Evolutionary conservation across 2,888 invertebrate species (phyloP).

Genomic region (Anaspis maculata): DNA sequence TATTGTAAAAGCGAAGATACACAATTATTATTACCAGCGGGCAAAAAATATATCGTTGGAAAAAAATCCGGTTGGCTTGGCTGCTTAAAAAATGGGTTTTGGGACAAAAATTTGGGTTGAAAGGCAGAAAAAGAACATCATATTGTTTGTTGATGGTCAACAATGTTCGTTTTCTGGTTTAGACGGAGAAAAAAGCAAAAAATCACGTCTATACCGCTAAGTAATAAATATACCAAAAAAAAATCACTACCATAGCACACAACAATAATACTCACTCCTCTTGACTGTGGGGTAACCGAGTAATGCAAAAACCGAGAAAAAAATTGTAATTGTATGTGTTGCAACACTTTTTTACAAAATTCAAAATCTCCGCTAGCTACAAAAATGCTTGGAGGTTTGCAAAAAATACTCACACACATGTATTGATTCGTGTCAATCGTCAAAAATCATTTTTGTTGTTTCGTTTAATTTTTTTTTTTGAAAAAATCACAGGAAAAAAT

Average conservation of each 20-base stretch:
- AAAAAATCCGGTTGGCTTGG: too few relatives aligned
- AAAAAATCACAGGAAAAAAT: conserved; percentile 17
- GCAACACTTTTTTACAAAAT: conserved; percentile 32
- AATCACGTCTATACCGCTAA: conserved; percentile 33
- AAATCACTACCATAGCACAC: conserved; percentile 37
- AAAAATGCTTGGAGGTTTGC: conserved; percentile 43
- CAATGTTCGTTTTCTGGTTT: conserved; percentile 9
- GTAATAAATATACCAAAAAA: conserved; percentile 23
- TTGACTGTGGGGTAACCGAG: conserved; percentile 60
- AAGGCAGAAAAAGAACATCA: too few relatives aligned
- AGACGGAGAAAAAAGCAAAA: conserved; percentile 22
- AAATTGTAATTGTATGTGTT: conserved; percentile 42
- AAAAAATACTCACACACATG: conserved; percentile 57
- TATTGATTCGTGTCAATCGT: too few relatives aligned
- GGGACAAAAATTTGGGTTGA: too few relatives aligned
- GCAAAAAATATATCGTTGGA: too few relatives aligned
- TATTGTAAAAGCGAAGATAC: too few relatives aligned
- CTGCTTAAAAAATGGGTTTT: too few relatives aligned
- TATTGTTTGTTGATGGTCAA: too few relatives aligned
- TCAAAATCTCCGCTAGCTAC: conserved; percentile 40
- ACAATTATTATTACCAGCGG: too few relatives aligned
- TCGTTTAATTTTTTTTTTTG: neutral
- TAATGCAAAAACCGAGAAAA: conserved; percentile 59
- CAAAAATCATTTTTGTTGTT: too few relatives aligned
- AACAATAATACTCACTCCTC: conserved; percentile 63